A percentile compares a stretch with the other conserved stretches of the same genome.
Evolutionary conservation across 2,113 vertebrate genomes (phyloP).

Genomic region (Poeciliopsis prolifica): DNA sequence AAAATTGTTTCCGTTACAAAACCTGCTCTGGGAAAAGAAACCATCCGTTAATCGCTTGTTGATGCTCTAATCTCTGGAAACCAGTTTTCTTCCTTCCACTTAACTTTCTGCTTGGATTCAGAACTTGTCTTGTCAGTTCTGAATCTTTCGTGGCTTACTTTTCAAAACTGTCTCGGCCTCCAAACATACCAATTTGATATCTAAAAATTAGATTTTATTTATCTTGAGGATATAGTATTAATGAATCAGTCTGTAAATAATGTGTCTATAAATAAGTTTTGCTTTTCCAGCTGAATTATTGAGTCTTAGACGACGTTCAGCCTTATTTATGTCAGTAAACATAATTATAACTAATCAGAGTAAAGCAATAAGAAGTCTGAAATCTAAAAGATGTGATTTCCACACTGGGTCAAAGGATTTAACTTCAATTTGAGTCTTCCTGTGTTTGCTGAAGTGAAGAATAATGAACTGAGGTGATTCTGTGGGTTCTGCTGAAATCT

Average conservation of each 20-base stretch:
- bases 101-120: not conserved
- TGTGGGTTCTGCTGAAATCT: not conserved
- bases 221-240: not conserved
- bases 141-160: no score
- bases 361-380: not conserved
- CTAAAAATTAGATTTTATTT: no score
- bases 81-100: not conserved
- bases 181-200: no score
- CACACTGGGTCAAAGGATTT: no score
- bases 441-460: not conserved
- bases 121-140: not conserved
- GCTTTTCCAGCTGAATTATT: not conserved
- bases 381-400: not conserved
- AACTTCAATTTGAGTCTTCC: not conserved
- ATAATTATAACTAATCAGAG: not conserved
- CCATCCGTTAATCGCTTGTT: not conserved
- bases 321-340: not conserved
- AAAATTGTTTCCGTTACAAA: not conserved
- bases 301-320: not conserved
- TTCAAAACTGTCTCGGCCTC: no score
- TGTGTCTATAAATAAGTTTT: not conserved
- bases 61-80: not conserved
- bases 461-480: no score
- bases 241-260: not conserved
- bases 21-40: not conserved